Evolutionary conservation across 2,888 invertebrate species (phyloP).

Genomic region (Cheilosia grossa): DNA sequence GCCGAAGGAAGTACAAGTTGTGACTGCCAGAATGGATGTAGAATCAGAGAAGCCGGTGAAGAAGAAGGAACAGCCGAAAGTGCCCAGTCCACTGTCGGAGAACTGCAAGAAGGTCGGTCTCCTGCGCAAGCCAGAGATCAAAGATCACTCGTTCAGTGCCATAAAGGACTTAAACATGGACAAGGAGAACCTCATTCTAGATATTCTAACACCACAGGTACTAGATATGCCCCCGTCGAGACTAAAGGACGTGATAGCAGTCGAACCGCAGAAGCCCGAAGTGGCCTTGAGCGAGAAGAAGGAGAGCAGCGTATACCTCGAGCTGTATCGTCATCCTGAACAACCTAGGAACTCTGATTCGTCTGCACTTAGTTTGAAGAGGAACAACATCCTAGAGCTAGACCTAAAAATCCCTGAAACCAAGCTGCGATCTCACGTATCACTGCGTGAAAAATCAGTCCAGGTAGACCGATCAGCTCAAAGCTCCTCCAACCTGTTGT

Average conservation of each 20-base stretch:
- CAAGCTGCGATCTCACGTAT: conserved; percentile 40
- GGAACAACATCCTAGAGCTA: conserved; percentile 53
- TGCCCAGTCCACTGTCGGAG: conserved; percentile 64
- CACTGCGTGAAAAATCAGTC: conserved; percentile 69
- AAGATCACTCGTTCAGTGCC: conserved; percentile 76
- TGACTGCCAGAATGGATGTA: neutral
- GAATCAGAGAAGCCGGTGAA: conserved; percentile 10
- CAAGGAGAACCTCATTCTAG: conserved; percentile 77
- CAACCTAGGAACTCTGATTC: conserved; percentile 6
- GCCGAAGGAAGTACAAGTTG: conserved; percentile 14
- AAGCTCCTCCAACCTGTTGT: neutral
- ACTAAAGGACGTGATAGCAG: neutral
- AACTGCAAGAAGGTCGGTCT: conserved; percentile 78
- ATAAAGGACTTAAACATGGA: conserved; percentile 76
- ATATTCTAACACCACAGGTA: conserved; percentile 71
- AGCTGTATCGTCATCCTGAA: neutral
- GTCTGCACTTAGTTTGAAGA: conserved; percentile 11
- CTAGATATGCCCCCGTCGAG: conserved; percentile 1
- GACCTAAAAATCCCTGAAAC: conserved; percentile 69
- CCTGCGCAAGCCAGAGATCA: conserved; percentile 76
- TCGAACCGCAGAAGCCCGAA: conserved; percentile 14
- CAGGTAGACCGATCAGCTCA: conserved; percentile 45
- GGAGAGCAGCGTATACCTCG: neutral
- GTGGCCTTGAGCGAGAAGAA: neutral
- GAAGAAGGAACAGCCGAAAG: neutral